Conservation (phyloP, 2,888 invertebrate species). For the Harpagoxenus sublaevis region DNA sequence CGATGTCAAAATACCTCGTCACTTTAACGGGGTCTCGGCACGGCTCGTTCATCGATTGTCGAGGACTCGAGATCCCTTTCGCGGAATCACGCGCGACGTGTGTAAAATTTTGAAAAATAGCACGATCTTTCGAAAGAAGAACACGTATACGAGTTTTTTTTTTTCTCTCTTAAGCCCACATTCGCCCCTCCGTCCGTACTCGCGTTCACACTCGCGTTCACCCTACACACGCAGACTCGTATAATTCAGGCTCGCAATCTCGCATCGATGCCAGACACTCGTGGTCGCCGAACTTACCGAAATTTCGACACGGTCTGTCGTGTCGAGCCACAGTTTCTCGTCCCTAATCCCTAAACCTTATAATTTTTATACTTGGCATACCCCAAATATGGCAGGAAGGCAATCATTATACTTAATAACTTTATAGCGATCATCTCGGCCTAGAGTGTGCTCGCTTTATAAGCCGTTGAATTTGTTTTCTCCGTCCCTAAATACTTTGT, state of each 20-base stretch:
- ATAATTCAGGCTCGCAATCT: slow-evolving; percentile 53
- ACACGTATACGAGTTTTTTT: slow-evolving; percentile 71
- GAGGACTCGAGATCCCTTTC: slow-evolving; percentile 74
- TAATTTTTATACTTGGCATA: slow-evolving; percentile 88
- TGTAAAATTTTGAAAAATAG: slow-evolving; percentile 85
- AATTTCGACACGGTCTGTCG: slow-evolving; percentile 71
- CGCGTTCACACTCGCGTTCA: slow-evolving; percentile 54
- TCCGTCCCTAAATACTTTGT: slow-evolving; percentile 45
- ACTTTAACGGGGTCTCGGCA: slow-evolving; percentile 53
- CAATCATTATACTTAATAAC: slow-evolving; percentile 88
- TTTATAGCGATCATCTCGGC: slow-evolving; percentile 85
- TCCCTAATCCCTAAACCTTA: slow-evolving; percentile 85
- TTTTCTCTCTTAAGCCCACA: not conserved
- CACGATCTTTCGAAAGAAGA: slow-evolving; percentile 79
- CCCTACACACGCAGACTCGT: slow-evolving; percentile 50
- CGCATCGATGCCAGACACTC: slow-evolving; percentile 63
- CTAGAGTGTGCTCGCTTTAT: slow-evolving; percentile 69
- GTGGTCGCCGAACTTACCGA: slow-evolving; percentile 70
- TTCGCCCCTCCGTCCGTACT: slow-evolving; percentile 53
- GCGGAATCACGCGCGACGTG: slow-evolving; percentile 76
- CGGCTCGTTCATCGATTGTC: slow-evolving; percentile 73
- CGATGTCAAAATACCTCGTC: slow-evolving; percentile 22
- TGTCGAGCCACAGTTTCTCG: slow-evolving; percentile 68
- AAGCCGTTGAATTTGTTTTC: slow-evolving; percentile 61
- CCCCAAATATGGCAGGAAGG: slow-evolving; percentile 90